Evolutionary conservation across 2,113 vertebrate species (phyloP).

Genomic region (Ammodytes marinus): DNA sequence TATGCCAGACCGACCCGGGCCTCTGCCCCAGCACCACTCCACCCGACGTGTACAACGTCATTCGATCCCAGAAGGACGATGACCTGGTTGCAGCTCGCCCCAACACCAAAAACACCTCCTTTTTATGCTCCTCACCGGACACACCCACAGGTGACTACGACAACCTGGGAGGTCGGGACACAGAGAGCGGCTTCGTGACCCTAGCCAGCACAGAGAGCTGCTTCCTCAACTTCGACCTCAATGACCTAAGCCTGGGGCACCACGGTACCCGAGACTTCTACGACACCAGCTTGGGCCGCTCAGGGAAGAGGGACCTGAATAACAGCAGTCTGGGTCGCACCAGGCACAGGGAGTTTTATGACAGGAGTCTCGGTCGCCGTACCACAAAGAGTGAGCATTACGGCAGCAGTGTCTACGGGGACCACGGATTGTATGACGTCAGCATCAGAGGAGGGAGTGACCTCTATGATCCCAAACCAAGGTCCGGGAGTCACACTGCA

Average conservation of each 20-base stretch:
- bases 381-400: slow-evolving; percentile 80
- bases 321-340: slow-evolving; percentile 58
- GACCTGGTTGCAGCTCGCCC: slow-evolving; percentile 91
- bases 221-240: slow-evolving; percentile 93
- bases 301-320: slow-evolving; percentile 60
- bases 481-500: slow-evolving; percentile 38
- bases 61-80: slow-evolving; percentile 89
- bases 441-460: slow-evolving; percentile 57
- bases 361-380: slow-evolving; percentile 74
- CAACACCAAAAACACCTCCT: slow-evolving; percentile 92
- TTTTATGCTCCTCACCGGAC: slow-evolving; percentile 85
- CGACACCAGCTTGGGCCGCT: slow-evolving; percentile 83
- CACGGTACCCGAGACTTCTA: slow-evolving; percentile 81
- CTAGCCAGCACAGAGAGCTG: slow-evolving; percentile 89
- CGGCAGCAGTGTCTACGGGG: slow-evolving; percentile 53
- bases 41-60: slow-evolving; percentile 90
- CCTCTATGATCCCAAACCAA: slow-evolving; percentile 63
- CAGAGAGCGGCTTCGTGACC: slow-evolving; percentile 88
- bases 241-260: slow-evolving; percentile 85
- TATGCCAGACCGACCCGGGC: slow-evolving; percentile 79
- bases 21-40: slow-evolving; percentile 82
- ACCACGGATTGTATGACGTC: slow-evolving; percentile 61
- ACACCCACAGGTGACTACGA: slow-evolving; percentile 86
- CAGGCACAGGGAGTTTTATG: slow-evolving; percentile 62
- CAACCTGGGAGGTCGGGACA: slow-evolving; percentile 82